These are phyloP conservation scores for Drosophila silvestris DNA, from an alignment of 2,888 invertebrate genomes.

Conservation along the genomic window DNA sequence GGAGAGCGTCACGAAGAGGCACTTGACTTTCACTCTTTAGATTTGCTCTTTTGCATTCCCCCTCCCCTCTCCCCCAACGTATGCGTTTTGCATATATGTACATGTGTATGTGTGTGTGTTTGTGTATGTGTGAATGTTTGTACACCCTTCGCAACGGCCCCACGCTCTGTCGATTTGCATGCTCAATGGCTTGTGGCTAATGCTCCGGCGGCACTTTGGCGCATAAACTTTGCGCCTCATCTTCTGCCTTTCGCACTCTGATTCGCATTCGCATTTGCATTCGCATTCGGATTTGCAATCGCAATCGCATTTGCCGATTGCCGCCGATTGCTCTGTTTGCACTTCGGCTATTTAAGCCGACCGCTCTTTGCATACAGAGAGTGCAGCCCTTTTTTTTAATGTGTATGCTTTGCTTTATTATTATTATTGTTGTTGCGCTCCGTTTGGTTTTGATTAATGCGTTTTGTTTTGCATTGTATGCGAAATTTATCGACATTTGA, in stretches of 20 bases:
- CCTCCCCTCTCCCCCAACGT: not conserved
- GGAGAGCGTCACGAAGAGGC: slow-evolving; percentile 68
- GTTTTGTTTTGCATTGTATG: slow-evolving; percentile 67
- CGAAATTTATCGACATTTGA: slow-evolving; percentile 77
- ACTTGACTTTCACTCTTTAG: slow-evolving; percentile 74
- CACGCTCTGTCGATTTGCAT: slow-evolving; percentile 47
- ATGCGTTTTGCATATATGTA: slow-evolving; percentile 3
- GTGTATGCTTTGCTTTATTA: slow-evolving; percentile 15
- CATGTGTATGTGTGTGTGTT: not conserved
- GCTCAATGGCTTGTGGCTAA: slow-evolving; percentile 72
- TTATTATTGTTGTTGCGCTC: slow-evolving; percentile 35
- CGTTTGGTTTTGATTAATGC: slow-evolving; percentile 70
- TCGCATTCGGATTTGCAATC: slow-evolving; percentile 17
- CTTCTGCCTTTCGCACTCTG: slow-evolving; percentile 16
- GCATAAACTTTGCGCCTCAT: slow-evolving; percentile 57
- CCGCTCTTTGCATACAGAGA: slow-evolving; percentile 54
- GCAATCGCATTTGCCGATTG: slow-evolving; percentile 23
- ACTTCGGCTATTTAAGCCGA: slow-evolving; percentile 35
- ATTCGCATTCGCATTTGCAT: slow-evolving; percentile 16
- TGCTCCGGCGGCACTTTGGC: slow-evolving; percentile 58
- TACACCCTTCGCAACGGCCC: slow-evolving; percentile 4
- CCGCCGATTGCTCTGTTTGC: slow-evolving; percentile 41
- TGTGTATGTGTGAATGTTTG: not conserved
- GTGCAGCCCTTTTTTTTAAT: slow-evolving; percentile 51
- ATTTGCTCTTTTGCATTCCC: slow-evolving; percentile 23